Evolutionary conservation across 2,888 invertebrate genomes (phyloP).

Genomic region (Endomychus coccineus): DNA sequence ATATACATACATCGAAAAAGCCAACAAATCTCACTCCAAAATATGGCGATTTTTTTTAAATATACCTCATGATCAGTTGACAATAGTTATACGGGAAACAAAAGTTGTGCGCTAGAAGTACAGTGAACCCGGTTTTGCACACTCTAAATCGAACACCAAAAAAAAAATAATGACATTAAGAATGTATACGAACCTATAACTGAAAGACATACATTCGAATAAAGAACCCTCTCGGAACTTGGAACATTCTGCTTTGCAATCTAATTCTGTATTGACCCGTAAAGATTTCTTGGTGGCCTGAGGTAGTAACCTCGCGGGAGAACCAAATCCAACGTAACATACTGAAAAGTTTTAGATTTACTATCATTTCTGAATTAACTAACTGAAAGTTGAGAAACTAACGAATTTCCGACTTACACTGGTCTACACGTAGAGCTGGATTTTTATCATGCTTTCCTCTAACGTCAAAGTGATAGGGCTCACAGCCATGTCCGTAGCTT

Average conservation of each 20-base stretch:
- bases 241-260: slow-evolving; percentile 65
- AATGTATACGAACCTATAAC: slow-evolving; percentile 52
- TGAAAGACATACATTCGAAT: slow-evolving; percentile 70
- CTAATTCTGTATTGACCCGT: slow-evolving; percentile 55
- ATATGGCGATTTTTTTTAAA: too few species aligned
- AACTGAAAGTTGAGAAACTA: neutral
- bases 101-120: too few species aligned
- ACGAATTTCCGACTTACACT: slow-evolving; percentile 29
- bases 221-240: slow-evolving; percentile 47
- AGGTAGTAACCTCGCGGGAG: slow-evolving; percentile 62
- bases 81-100: too few species aligned
- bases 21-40: too few species aligned
- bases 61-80: too few species aligned
- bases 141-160: too few species aligned
- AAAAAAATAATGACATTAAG: slow-evolving; percentile 7
- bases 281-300: slow-evolving; percentile 59
- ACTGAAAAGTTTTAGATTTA: slow-evolving; percentile 43
- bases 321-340: slow-evolving; percentile 71
- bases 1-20: too few species aligned
- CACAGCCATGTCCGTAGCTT: slow-evolving; percentile 76
- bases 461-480: slow-evolving; percentile 53
- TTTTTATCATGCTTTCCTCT: slow-evolving; percentile 31
- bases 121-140: too few species aligned
- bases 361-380: neutral
- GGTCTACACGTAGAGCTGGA: slow-evolving; percentile 28